Evolutionary conservation across 1,140 invertebrate genomes (phyloP).

Genomic region (Cyrtorhinus lividipennis): DNA sequence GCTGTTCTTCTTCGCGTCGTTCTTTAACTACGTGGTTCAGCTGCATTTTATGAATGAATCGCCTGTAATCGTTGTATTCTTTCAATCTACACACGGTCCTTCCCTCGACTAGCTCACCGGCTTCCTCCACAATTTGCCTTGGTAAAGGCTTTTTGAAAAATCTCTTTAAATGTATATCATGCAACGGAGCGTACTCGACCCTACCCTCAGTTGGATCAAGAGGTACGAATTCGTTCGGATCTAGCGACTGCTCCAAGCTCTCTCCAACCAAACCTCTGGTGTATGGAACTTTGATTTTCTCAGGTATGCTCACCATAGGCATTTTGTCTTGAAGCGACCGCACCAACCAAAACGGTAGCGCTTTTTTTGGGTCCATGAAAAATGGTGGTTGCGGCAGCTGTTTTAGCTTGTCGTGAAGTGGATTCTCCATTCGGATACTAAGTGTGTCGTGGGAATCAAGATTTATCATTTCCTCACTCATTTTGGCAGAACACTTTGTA

Average conservation of each 20-base stretch:
- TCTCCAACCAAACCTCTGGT: background rate
- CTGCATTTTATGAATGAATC: background rate
- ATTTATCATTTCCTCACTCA: constrained; percentile 5
- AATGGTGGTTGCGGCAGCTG: background rate
- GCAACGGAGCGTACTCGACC: background rate
- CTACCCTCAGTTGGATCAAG: background rate
- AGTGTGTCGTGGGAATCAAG: background rate
- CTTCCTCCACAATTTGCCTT: background rate
- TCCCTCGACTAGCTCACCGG: background rate
- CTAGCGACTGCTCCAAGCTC: background rate
- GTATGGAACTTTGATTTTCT: background rate
- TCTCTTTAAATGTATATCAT: background rate
- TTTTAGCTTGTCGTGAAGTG: background rate
- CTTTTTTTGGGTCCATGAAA: background rate
- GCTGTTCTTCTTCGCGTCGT: background rate
- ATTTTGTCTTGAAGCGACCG: background rate
- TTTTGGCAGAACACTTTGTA: too few species aligned
- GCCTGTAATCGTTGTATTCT: background rate
- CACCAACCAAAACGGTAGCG: background rate
- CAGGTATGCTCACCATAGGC: background rate
- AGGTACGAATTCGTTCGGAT: background rate
- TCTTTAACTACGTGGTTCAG: background rate
- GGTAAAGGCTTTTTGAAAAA: background rate
- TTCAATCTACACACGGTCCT: background rate
- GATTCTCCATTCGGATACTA: background rate